A percentile compares a stretch with the other conserved stretches of the same genome.
These are phyloP conservation scores for Urocolius indicus DNA, from an alignment of 2,113 vertebrate genomes.

Conservation along the genomic window DNA sequence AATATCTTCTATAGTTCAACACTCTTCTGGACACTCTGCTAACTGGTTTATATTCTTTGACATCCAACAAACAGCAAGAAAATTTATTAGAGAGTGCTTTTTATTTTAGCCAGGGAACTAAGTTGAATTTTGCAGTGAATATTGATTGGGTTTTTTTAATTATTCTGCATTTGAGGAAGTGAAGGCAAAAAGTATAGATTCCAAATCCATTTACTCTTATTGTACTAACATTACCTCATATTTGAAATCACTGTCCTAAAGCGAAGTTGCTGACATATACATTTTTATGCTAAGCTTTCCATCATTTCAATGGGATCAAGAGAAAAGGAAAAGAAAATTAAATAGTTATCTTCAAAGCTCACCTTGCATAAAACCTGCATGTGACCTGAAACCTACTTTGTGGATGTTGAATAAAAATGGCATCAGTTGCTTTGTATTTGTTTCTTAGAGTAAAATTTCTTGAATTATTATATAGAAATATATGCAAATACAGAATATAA, in stretches of 20 bases:
- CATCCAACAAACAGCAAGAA: neutral
- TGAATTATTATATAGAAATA: neutral
- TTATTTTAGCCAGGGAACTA: neutral
- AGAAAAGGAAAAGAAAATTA: constrained; percentile 48
- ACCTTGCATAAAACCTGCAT: constrained; percentile 4
- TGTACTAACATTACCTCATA: neutral
- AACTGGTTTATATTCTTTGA: neutral
- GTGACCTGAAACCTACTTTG: neutral
- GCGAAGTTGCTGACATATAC: neutral
- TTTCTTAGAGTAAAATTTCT: neutral
- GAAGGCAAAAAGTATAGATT: neutral
- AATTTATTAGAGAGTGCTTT: neutral
- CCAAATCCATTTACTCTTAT: neutral
- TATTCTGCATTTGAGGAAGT: neutral
- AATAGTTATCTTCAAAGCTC: constrained; percentile 58
- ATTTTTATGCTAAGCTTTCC: neutral
- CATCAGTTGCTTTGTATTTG: neutral
- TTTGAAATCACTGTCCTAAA: neutral
- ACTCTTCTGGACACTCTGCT: neutral
- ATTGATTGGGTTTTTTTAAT: neutral
- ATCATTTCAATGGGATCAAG: neutral
- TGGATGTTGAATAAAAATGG: neutral
- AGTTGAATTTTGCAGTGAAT: neutral
- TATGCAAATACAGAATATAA: neutral
- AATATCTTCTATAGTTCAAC: neutral